A percentile compares a stretch with the other conserved stretches of the same genome.
Conservation (phyloP, 2,113 vertebrate genomes). For the Climacteris rufus region DNA sequence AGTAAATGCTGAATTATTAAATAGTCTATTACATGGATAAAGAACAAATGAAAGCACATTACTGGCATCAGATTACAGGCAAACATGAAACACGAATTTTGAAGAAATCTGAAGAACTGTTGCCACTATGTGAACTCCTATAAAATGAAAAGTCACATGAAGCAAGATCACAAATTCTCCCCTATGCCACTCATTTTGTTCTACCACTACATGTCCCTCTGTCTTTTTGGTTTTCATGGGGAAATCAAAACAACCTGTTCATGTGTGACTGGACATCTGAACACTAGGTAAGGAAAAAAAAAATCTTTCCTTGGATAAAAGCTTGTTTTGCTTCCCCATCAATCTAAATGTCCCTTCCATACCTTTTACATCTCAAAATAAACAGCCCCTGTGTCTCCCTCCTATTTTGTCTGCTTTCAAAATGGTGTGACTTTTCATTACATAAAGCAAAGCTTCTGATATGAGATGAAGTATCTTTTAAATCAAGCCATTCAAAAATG, state of each 20-base stretch:
- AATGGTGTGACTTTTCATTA: neutral
- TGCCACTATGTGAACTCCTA: neutral
- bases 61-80: neutral
- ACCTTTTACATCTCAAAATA: neutral
- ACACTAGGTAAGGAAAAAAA: neutral
- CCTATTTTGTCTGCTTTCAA: neutral
- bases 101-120: neutral
- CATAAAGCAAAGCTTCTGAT: neutral
- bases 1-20: neutral
- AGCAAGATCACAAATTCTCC: neutral
- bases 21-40: neutral
- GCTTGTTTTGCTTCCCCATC: neutral
- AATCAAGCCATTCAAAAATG: neutral
- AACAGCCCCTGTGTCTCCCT: neutral
- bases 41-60: neutral
- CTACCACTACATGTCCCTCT: neutral
- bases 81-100: neutral
- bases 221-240: neutral
- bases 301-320: neutral
- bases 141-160: neutral
- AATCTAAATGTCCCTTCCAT: neutral
- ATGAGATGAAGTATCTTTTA: conserved; percentile 22
- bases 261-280: neutral
- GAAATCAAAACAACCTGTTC: neutral
- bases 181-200: neutral